Conservation (phyloP, 2,888 invertebrate species). For the Stenodera caucasica region DNA sequence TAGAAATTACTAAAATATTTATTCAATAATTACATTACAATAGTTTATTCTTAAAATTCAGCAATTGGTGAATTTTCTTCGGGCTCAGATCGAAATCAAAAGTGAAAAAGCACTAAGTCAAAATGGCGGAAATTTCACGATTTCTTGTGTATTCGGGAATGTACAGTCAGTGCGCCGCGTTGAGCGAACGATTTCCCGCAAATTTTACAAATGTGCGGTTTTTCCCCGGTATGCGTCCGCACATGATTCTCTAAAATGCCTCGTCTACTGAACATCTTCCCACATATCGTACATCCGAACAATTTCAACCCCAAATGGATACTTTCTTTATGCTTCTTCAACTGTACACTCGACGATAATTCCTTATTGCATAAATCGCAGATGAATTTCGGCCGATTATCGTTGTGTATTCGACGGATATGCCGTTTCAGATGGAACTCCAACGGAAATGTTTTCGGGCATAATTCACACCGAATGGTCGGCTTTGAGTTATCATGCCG, state of each 20-base stretch:
- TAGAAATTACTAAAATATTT: too few relatives aligned
- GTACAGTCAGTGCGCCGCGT: too few relatives aligned
- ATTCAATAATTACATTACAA: too few relatives aligned
- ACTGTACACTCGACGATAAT: constrained; percentile 14
- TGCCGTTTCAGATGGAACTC: constrained; percentile 27
- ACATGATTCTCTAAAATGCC: constrained; percentile 23
- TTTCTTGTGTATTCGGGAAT: too few relatives aligned
- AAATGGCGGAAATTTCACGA: too few relatives aligned
- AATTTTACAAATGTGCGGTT: constrained; percentile 63
- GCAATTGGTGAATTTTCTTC: too few relatives aligned
- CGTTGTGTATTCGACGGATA: constrained; percentile 28
- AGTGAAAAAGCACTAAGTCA: too few relatives aligned
- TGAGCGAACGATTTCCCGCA: constrained; percentile 66
- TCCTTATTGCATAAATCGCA: constrained; percentile 41
- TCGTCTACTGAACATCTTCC: constrained; percentile 30
- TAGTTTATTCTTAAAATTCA: too few relatives aligned
- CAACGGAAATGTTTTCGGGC: constrained; percentile 29
- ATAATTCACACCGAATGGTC: constrained; percentile 25
- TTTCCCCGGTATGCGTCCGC: constrained; percentile 54
- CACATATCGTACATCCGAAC: constrained; percentile 34
- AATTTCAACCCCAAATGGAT: constrained; percentile 37
- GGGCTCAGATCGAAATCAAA: too few relatives aligned
- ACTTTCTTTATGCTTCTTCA: neutral
- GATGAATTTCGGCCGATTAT: constrained; percentile 24
- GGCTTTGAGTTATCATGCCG: constrained; percentile 8